Evolutionary conservation across 2,797 vertebrate genomes (phyloP).

Genomic region (Myripristis murdjan): DNA sequence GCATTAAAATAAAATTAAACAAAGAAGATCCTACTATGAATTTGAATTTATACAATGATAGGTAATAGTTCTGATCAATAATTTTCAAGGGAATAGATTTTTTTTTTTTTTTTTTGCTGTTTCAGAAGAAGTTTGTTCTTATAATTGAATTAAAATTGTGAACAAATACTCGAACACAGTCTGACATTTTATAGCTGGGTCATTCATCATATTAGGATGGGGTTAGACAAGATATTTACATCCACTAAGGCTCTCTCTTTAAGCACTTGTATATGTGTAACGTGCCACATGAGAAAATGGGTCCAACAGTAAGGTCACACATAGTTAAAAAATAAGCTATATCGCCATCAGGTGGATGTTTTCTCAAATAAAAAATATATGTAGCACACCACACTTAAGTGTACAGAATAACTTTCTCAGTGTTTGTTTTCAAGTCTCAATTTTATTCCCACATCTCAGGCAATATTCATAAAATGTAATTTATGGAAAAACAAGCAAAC

Average conservation of each 20-base stretch:
- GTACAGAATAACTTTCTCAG: too few relatives aligned
- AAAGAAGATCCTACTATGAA: neutral
- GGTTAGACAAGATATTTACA: slow-evolving; percentile 11
- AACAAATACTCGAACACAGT: neutral
- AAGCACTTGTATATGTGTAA: slow-evolving; percentile 26
- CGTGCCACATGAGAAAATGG: slow-evolving; percentile 38
- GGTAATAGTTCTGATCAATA: neutral
- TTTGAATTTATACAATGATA: neutral
- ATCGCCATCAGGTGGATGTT: slow-evolving; percentile 61
- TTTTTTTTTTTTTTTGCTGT: neutral
- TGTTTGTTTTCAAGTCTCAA: slow-evolving; percentile 7
- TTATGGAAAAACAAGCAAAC: slow-evolving; percentile 5
- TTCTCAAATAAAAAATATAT: rapidly evolving
- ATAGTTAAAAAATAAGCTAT: neutral
- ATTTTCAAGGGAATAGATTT: too few relatives aligned
- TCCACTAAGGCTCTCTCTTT: slow-evolving; percentile 9
- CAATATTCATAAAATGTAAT: slow-evolving; percentile 47
- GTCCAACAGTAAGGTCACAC: slow-evolving; percentile 61
- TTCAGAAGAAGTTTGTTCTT: neutral
- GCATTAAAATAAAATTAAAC: rapidly evolving
- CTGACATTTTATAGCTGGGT: neutral
- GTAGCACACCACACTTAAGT: too few relatives aligned
- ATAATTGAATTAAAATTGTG: neutral
- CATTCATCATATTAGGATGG: neutral
- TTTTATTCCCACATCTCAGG: slow-evolving; percentile 55